These are phyloP conservation scores for Saccostrea cuccullata DNA, from an alignment of 1,140 invertebrate genomes.

Conservation along the genomic window DNA sequence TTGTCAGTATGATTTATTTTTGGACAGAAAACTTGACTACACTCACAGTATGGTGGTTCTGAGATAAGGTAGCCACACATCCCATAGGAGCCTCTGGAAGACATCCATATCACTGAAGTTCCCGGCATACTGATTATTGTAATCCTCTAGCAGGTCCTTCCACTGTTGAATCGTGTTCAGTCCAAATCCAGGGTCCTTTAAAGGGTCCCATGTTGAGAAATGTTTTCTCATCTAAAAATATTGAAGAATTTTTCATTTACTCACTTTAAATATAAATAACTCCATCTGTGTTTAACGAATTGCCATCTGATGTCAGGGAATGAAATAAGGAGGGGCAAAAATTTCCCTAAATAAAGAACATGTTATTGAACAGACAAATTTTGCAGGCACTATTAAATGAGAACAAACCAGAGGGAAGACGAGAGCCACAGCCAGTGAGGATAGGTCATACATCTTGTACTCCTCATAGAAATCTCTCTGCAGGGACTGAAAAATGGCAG, in stretches of 20 bases:
- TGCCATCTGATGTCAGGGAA: no score
- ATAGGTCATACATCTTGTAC: conserved; percentile 80
- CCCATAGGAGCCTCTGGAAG: conserved; percentile 90
- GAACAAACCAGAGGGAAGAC: conserved; percentile 78
- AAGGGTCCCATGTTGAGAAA: conserved; percentile 87
- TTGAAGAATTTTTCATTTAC: neutral
- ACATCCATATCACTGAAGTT: conserved; percentile 82
- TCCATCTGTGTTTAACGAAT: neutral
- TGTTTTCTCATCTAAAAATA: conserved; percentile 82
- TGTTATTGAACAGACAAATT: neutral
- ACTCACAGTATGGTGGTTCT: conserved; percentile 84
- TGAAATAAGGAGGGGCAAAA: neutral
- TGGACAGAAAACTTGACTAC: neutral
- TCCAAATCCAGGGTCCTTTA: conserved; percentile 83
- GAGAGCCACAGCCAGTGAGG: conserved; percentile 78
- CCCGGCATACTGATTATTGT: conserved; percentile 57
- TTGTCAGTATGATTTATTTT: neutral
- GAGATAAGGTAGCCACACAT: conserved; percentile 91
- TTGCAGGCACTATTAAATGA: no score
- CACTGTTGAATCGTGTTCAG: conserved; percentile 86
- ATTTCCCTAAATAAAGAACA: neutral
- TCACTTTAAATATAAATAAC: neutral
- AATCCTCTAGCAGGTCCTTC: conserved; percentile 77
- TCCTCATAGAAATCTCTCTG: conserved; percentile 82
- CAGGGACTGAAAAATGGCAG: conserved; percentile 86